Evolutionary conservation across 2,797 vertebrate species (phyloP).

Genomic region (Pterois miles): DNA sequence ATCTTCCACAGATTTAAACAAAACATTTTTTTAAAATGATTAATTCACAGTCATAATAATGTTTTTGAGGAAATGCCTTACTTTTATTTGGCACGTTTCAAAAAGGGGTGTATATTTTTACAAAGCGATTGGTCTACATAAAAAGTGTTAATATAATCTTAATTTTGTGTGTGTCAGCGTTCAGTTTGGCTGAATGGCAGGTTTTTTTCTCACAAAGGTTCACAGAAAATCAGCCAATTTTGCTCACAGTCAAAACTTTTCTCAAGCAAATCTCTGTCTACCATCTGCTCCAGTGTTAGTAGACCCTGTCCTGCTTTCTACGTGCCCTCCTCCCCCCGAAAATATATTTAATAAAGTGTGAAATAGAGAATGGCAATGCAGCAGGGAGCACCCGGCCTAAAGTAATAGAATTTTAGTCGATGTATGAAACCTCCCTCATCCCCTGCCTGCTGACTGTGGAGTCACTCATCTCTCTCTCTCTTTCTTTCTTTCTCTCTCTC

Average conservation of each 20-base stretch:
- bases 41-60: no score
- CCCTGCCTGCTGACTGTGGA: slow-evolving; percentile 28
- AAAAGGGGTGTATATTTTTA: no score
- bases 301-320: slow-evolving; percentile 10
- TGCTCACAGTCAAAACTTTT: neutral
- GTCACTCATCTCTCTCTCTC: slow-evolving; percentile 11
- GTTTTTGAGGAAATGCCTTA: no score
- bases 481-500: slow-evolving; percentile 1
- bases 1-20: no score
- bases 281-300: slow-evolving; percentile 33
- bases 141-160: no score
- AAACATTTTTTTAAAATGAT: no score
- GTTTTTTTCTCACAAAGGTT: neutral
- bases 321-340: neutral
- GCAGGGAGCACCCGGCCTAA: slow-evolving; percentile 2
- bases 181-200: neutral
- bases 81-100: no score
- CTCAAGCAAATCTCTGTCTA: slow-evolving; percentile 8
- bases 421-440: slow-evolving; percentile 40
- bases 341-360: slow-evolving; percentile 63
- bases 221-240: neutral
- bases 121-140: no score
- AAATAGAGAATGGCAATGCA: slow-evolving; percentile 48
- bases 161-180: neutral
- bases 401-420: slow-evolving; percentile 40